Evolutionary conservation across 2,888 invertebrate species (phyloP).

Genomic region (Sarcophaga subvicina): DNA sequence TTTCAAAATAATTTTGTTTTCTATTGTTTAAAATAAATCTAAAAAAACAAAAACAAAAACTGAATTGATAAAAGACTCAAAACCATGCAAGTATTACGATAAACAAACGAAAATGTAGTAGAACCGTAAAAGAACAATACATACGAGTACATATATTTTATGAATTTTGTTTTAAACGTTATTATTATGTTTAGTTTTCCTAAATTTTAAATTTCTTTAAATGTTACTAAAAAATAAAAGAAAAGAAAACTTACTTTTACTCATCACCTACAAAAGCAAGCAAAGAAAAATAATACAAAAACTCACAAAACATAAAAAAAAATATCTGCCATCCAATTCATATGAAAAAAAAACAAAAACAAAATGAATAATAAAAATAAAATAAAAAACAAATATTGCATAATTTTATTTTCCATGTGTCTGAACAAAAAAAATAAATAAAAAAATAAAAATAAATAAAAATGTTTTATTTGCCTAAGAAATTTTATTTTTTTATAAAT

Average conservation of each 20-base stretch:
- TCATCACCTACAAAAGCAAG: constrained; percentile 47
- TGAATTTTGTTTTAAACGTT: neutral
- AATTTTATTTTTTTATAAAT: constrained; percentile 61
- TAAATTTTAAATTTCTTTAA: constrained; percentile 23
- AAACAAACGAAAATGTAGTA: constrained; percentile 48
- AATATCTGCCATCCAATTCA: constrained; percentile 66
- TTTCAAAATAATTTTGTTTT: neutral
- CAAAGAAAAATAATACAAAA: constrained; percentile 59
- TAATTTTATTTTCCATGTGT: constrained; percentile 51
- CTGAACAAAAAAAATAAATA: constrained; percentile 1
- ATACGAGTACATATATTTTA: neutral
- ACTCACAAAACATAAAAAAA: constrained; percentile 38
- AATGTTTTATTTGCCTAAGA: constrained; percentile 53
- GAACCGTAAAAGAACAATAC: constrained; percentile 44
- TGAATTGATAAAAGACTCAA: constrained; percentile 80
- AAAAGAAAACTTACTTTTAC: constrained; percentile 20
- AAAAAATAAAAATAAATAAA: constrained; percentile 22
- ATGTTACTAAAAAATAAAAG: constrained; percentile 65
- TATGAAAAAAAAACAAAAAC: constrained; percentile 35
- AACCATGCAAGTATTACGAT: constrained; percentile 81
- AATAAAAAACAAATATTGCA: constrained; percentile 39
- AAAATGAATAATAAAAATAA: constrained; percentile 28
- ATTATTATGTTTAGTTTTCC: neutral
- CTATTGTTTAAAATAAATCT: neutral
- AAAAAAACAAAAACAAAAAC: constrained; percentile 67